Conservation (phyloP, 2,797 vertebrate species). For the Naso thynnoides region DNA sequence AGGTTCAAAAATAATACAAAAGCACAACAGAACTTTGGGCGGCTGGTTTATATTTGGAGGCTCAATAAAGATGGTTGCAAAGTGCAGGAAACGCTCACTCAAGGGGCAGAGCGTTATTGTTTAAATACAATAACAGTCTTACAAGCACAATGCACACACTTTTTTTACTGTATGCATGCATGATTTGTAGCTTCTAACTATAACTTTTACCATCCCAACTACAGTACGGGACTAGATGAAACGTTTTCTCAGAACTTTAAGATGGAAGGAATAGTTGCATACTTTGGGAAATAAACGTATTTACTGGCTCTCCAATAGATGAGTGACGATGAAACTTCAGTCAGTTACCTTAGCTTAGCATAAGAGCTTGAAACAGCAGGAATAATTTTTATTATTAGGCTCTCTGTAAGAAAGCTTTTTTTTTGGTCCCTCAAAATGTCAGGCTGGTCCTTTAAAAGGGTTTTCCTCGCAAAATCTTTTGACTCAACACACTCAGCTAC, state of each 20-base stretch:
- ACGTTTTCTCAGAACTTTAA: neutral
- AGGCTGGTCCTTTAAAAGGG: neutral
- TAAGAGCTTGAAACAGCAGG: neutral
- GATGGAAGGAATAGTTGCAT: neutral
- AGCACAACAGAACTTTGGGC: conserved; percentile 6
- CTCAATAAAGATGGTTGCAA: conserved; percentile 5
- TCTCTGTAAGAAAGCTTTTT: no score
- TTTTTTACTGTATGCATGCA: neutral
- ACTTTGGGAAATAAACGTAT: neutral
- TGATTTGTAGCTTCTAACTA: neutral
- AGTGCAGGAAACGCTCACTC: conserved; percentile 35
- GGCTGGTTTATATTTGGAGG: conserved; percentile 19
- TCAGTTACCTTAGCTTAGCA: neutral
- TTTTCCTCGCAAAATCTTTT: neutral
- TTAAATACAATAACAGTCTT: conserved; percentile 34
- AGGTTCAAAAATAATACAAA: conserved; percentile 5
- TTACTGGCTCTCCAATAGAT: no score
- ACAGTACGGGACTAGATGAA: no score
- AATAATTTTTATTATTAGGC: neutral
- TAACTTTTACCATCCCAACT: neutral
- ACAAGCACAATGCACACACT: conserved; percentile 3
- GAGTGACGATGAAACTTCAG: conserved; percentile 4
- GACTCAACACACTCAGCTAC: neutral
- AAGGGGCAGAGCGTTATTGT: conserved; percentile 12
- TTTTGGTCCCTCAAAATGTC: neutral